phyloP scores from a whole-genome alignment of 2,113 vertebrate species.

The Tachycineta bicolor region DNA sequence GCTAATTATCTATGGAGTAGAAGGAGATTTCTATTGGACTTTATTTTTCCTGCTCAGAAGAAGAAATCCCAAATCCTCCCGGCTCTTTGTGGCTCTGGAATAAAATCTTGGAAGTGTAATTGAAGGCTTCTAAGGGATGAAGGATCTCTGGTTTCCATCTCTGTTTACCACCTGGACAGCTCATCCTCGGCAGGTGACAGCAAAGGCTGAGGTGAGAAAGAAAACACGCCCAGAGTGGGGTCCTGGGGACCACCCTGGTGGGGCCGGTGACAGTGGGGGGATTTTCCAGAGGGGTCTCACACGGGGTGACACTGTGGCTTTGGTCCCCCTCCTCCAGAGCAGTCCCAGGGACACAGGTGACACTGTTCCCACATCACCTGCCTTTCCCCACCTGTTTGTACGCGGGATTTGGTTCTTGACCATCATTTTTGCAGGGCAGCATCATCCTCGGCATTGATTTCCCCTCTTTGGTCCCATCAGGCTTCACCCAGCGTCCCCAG shows the following conservation, averaged over 20 bases:
- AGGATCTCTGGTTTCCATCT: neutral
- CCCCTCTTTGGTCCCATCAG: neutral
- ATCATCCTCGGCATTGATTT: neutral
- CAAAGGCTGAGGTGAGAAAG: neutral
- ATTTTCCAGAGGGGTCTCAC: neutral
- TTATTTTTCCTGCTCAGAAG: neutral
- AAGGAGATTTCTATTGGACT: neutral
- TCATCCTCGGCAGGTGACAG: neutral
- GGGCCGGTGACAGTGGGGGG: neutral
- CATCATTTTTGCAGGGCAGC: neutral
- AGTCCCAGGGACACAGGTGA: neutral
- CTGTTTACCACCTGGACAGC: neutral
- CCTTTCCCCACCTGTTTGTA: neutral
- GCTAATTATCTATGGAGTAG: neutral
- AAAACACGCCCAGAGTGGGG: neutral
- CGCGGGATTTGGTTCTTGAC: neutral
- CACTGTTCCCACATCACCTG: accelerated
- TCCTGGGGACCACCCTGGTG: neutral
- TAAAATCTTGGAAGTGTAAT: neutral
- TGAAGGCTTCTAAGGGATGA: neutral
- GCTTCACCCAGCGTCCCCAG: neutral
- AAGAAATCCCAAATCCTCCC: neutral
- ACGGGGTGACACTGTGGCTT: neutral
- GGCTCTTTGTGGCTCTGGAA: neutral
- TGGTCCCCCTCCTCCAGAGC: neutral